A percentile compares a stretch with the other conserved stretches of the same genome.
Conservation (phyloP, 2,113 vertebrate genomes). For the Crotalus horridus region DNA sequence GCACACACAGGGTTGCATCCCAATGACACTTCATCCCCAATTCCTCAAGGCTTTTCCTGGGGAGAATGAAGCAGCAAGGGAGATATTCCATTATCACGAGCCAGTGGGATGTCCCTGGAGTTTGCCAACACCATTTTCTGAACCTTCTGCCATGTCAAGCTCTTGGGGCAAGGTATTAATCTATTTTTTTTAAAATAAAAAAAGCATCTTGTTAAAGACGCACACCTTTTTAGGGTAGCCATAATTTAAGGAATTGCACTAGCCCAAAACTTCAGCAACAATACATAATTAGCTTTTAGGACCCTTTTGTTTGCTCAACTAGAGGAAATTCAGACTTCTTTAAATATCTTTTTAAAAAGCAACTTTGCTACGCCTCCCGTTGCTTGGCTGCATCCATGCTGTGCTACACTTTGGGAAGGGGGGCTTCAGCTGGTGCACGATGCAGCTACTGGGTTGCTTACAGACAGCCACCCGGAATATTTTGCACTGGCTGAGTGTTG, state of each 20-base stretch:
- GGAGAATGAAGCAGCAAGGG: not conserved
- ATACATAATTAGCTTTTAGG: not conserved
- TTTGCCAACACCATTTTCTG: not conserved
- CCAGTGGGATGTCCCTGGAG: not conserved
- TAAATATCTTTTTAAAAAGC: not conserved
- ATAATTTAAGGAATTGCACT: not conserved
- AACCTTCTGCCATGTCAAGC: not conserved
- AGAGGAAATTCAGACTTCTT: not conserved
- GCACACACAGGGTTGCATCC: not conserved
- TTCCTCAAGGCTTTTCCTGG: not conserved
- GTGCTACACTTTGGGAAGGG: not conserved
- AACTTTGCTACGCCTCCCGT: not conserved
- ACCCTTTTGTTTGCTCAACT: not conserved
- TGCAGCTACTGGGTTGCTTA: not conserved
- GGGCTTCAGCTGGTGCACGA: not conserved
- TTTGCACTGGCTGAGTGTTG: not conserved
- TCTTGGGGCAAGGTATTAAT: not conserved
- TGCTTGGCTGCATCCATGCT: not conserved
- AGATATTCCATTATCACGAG: not conserved
- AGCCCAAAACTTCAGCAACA: not conserved
- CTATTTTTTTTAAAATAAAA: not conserved
- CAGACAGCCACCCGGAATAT: not conserved
- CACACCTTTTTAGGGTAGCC: not conserved
- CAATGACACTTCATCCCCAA: not conserved
- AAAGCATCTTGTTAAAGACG: not conserved